These are phyloP conservation scores for Euclidia mi DNA, from an alignment of 2,888 invertebrate genomes.

Conservation along the genomic window DNA sequence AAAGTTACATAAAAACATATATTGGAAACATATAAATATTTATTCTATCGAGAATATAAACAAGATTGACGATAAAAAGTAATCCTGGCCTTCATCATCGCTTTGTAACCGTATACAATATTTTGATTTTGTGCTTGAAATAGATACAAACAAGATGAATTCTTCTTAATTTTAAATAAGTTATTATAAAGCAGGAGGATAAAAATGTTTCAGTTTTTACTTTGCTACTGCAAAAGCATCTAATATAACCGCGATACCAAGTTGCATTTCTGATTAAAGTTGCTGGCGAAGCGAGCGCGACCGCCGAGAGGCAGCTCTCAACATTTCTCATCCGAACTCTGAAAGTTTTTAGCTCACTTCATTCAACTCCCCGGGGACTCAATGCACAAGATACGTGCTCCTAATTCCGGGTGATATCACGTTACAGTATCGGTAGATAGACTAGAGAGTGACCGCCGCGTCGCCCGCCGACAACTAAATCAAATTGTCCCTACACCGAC, in stretches of 20 bases:
- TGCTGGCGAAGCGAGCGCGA: conserved; percentile 5
- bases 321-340: conserved; percentile 26
- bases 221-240: no score
- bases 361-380: conserved; percentile 31
- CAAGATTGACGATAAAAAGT: no score
- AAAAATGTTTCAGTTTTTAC: no score
- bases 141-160: no score
- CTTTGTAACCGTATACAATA: no score
- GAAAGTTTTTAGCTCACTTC: conserved; percentile 30
- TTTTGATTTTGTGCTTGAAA: no score
- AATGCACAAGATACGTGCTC: conserved; percentile 22
- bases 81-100: no score
- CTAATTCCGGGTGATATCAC: conserved; percentile 25
- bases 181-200: no score
- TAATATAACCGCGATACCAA: conserved; percentile 3
- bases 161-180: no score
- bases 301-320: conserved; percentile 10
- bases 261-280: conserved; percentile 18
- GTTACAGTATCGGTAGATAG: conserved; percentile 22
- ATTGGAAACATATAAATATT: no score
- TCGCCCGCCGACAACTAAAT: conserved; percentile 13
- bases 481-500: conserved; percentile 22
- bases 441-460: conserved; percentile 7
- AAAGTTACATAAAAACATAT: no score
- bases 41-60: background rate